Conservation (phyloP, 2,113 vertebrate genomes). For the Prietella phreatophila region DNA sequence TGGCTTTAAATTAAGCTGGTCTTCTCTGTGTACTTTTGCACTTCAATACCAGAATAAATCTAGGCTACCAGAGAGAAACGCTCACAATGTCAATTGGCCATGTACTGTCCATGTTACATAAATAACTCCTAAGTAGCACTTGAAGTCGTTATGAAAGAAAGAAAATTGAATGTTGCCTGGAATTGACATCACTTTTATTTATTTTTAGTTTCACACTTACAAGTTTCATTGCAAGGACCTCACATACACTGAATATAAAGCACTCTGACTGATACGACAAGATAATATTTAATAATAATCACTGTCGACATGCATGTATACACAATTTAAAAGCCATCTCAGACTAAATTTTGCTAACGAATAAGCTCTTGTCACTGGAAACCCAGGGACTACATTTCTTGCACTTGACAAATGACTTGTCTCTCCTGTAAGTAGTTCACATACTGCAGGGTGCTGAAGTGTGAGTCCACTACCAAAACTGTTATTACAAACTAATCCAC, state of each 20-base stretch:
- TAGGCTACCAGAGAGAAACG: conserved; percentile 9
- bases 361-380: background rate
- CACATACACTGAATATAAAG: background rate
- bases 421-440: background rate
- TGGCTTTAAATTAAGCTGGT: conserved; percentile 14
- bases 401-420: conserved; percentile 21
- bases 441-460: background rate
- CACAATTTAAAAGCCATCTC: background rate
- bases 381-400: background rate
- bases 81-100: background rate
- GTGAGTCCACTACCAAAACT: background rate
- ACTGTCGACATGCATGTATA: background rate
- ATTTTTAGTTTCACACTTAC: background rate
- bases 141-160: conserved; percentile 12
- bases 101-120: conserved; percentile 7
- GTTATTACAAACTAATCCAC: conserved; percentile 25
- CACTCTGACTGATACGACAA: background rate
- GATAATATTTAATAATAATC: background rate
- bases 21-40: background rate
- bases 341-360: background rate
- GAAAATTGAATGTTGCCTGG: background rate
- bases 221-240: background rate
- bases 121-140: conserved; percentile 32
- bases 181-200: background rate
- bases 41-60: conserved; percentile 29